These are phyloP conservation scores for Enteromius unitaeniatus DNA, from an alignment of 2,797 vertebrate species.

Conservation along the genomic window DNA sequence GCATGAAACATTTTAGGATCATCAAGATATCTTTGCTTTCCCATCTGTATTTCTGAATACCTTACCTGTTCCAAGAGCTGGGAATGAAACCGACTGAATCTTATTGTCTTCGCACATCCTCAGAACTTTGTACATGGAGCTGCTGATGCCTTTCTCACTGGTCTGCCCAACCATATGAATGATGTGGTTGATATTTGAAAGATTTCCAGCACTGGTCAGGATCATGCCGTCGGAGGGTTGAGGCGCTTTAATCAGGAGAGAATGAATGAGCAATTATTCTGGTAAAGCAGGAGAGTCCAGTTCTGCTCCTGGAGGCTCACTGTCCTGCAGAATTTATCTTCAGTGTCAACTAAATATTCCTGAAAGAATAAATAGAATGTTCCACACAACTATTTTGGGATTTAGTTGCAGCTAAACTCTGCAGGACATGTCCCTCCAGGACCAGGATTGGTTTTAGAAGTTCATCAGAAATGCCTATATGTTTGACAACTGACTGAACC, in stretches of 20 bases:
- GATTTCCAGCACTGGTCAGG: slow-evolving; percentile 66
- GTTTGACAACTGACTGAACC: neutral
- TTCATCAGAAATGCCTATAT: neutral
- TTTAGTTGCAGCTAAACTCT: neutral
- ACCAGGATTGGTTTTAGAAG: neutral
- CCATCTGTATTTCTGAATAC: neutral
- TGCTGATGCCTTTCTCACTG: slow-evolving; percentile 56
- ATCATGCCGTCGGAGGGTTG: slow-evolving; percentile 64
- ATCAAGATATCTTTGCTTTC: neutral
- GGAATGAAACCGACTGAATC: slow-evolving; percentile 68
- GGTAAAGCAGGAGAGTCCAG: neutral
- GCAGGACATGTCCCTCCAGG: neutral
- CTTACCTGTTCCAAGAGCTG: slow-evolving; percentile 70
- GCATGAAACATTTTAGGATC: neutral
- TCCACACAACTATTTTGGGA: neutral
- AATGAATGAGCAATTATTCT: slow-evolving; percentile 3
- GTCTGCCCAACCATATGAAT: slow-evolving; percentile 70
- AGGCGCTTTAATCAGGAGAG: slow-evolving; percentile 53
- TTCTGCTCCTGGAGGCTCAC: neutral
- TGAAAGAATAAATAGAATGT: neutral
- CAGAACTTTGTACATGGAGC: slow-evolving; percentile 63
- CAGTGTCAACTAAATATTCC: neutral
- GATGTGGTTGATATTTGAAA: slow-evolving; percentile 63
- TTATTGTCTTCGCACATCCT: slow-evolving; percentile 63
- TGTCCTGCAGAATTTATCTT: neutral